Conservation (phyloP, 2,888 invertebrate species). For the Thelaira solivaga region DNA sequence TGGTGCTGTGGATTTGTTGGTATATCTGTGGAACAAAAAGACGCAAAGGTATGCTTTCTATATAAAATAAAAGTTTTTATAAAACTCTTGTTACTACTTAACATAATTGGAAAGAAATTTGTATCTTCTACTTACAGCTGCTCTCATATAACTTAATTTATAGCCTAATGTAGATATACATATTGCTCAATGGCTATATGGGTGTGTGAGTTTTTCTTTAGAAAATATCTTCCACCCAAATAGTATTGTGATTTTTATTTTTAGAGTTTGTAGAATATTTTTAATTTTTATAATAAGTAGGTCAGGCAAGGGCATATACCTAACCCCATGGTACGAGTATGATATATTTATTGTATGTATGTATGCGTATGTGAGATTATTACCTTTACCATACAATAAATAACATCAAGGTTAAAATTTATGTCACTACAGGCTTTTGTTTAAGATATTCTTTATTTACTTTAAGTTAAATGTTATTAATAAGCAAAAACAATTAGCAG, state of each 20-base stretch:
- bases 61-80: background rate
- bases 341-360: background rate
- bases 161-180: background rate
- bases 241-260: slow-evolving; percentile 4
- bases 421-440: background rate
- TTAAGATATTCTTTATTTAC: background rate
- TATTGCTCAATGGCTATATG: background rate
- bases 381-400: background rate
- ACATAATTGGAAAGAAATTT: background rate
- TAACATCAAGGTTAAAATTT: slow-evolving; percentile 43
- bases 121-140: background rate
- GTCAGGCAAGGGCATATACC: slow-evolving; percentile 41
- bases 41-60: slow-evolving; percentile 74
- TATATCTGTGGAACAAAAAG: slow-evolving; percentile 76
- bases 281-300: slow-evolving; percentile 18
- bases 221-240: background rate
- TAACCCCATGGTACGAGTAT: background rate
- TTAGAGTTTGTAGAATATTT: background rate
- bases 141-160: background rate
- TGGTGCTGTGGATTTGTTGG: slow-evolving; percentile 72
- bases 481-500: too few relatives aligned
- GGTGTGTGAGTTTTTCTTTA: background rate
- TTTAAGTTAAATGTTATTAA: too few relatives aligned
- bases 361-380: background rate
- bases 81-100: too few relatives aligned